Evolutionary conservation across 2,113 vertebrate species (phyloP), one percentile per base, ranked within the genome.

Genomic region (Meles meles): DNA sequence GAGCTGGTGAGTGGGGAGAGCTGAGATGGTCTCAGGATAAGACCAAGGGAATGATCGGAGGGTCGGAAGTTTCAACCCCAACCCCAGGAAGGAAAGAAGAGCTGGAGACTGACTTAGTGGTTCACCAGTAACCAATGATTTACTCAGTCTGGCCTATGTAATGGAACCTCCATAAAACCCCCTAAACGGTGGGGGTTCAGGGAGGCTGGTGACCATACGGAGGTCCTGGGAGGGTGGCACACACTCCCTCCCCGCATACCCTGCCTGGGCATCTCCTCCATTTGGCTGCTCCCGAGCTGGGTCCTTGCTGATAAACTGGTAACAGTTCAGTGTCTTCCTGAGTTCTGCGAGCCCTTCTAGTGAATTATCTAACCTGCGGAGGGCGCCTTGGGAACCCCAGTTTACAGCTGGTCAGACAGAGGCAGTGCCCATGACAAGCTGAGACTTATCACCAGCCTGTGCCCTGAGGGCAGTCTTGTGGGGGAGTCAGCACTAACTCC

Each of bases 121-220:
- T 27, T 81, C 39, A 37, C 74, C 92, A 12, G 3, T 11, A 69
- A 72, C 25, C 42, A 39, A 15, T 4, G 65, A 74, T 9, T 49
- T n/a, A 17, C 6, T 67, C 57, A 57, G 55, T 31, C 76, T 29
- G 6, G 17, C 12, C 74, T 5, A 2, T 0, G 0, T 37, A 31
- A 4, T 2, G 52, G 63, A 27, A 49, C 49, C 52, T 72, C 63
- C 49, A 4, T 6, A 47, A 47, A 59, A 44, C 20, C 25, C 3
- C 44, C 27, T 18, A 8, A 77, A 20, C 0, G 0, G 23, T 2
- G 10, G 72, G 42, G n/a, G 47, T 34, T 20, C 20, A 12, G 29
- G 72, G 47, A 67, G 20, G 65, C 0, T 29, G 14, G 77, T 25
- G 23, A 72, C 11, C 15, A 18, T 1, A 42, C 1, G 0, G 1